Evolutionary conservation across 1,140 invertebrate species (phyloP), one percentile per base, ranked within the genome.

Genomic region (Drosophila subobscura): DNA sequence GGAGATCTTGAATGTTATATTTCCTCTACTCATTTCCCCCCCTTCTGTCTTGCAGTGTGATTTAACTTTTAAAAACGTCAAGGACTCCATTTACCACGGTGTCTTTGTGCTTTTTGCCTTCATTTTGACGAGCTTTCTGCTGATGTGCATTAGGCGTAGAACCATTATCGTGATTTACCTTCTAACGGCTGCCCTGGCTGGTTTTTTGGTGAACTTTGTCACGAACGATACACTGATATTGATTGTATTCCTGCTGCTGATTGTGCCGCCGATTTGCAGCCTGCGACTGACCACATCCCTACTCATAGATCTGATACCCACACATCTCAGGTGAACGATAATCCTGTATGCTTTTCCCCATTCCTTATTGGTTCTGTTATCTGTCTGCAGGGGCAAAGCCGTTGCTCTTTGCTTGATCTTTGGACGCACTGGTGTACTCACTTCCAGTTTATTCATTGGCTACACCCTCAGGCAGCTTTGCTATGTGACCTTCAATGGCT

Each of bases 231-330:
- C 5, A 4, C 0, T 63, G 3, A 40, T 78, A 3, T 7, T 75
- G 6, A 1, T 27, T 0, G 16, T 33, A 1, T 71, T 74, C 16
- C 23, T 71, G 10, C 20, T 53, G 0, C 4, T 78, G 0, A 49
- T 52, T 7, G 53, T 59, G 44, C 49, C 65, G 1, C 20, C 53
- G 1, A 2, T 78, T n/a, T 64, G 71, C 20, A 23, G 56, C 14
- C 0, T 79, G 1, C 23, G 75, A 5, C n/a, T 83, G 41, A 2
- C 27, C 0, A 0, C 42, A 0, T 22, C 56, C 1, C 20, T 78
- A 10, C 0, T 84, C 12, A 56, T 83, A 14, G 79, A 83, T 55
- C 8, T 70, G 7, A 23, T 78, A 5, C 79, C 79, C 7, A 84
- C 79, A 2, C 54, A 75, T 4, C 10, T 79, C 0, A 71, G 33